Percentiles rank a stretch among this genome's conserved stretches.
Evolutionary conservation across 2,113 vertebrate species (phyloP).

Genomic region (Glaucidium brasilianum): DNA sequence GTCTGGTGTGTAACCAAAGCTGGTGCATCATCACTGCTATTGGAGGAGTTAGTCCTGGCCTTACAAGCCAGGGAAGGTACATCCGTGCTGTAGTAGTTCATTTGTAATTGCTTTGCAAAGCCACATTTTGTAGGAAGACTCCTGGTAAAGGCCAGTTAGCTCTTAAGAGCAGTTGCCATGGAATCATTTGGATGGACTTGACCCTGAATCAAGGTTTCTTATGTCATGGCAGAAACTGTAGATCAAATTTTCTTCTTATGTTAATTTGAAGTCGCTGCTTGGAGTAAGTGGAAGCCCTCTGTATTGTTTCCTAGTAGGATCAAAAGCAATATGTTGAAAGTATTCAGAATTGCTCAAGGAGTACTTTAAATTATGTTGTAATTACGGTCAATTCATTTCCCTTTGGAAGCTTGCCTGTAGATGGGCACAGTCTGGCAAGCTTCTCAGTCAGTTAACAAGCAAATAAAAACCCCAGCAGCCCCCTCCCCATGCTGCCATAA

Average conservation of each 20-base stretch:
- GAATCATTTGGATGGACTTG: background rate
- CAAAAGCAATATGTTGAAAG: background rate
- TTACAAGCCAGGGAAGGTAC: background rate
- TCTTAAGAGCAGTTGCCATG: background rate
- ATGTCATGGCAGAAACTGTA: background rate
- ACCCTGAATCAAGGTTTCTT: background rate
- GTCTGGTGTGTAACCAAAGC: background rate
- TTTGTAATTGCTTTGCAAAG: background rate
- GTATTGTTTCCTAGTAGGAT: background rate
- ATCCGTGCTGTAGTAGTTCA: background rate
- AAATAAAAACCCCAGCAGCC: background rate
- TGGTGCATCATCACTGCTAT: background rate
- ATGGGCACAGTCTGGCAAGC: background rate
- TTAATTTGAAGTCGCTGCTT: background rate
- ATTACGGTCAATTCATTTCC: background rate
- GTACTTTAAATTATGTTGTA: background rate
- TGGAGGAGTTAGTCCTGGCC: background rate
- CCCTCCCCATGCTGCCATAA: background rate
- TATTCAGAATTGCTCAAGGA: background rate
- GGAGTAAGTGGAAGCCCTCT: background rate
- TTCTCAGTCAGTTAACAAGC: background rate
- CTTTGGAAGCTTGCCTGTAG: background rate
- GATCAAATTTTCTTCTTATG: background rate
- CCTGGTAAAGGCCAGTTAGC: background rate
- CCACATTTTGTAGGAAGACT: fast-evolving